Evolutionary conservation across 2,888 invertebrate species (phyloP), one percentile per base, ranked within the genome.

Genomic region (Palloptera scutellata): DNA sequence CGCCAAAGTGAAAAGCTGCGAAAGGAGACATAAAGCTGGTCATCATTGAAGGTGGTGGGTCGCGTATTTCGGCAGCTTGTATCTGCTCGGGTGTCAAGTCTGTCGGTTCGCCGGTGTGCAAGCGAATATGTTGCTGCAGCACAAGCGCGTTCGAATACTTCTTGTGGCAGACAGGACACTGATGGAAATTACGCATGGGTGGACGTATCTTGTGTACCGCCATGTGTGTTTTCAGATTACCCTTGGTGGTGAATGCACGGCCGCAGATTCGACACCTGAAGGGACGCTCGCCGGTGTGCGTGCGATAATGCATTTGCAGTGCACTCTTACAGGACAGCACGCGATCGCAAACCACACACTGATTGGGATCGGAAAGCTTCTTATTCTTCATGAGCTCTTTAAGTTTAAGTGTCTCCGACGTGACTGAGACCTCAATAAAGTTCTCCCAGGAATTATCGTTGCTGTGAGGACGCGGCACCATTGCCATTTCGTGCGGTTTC

Each of bases 211-310:
- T 90, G 86, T 98, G 98, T 42, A 98, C 98, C 59, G 98, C 97
- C 98, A 99, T 98, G 87, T 99, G 98, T 4, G 98, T 99, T 86
- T 98, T 99, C 74, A 99, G 89, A 86, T 98, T 98, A 70, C 98
- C 98, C 86, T 98, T 98, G 63, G 98, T 98, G 66, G 98, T 98
- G 87, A 98, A 99, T 66, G 98, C 95, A 55, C 97, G 90, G 57
- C 97, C 96, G 86, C 98, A 99, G 73, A 98, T 94, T 86, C 97
- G 95, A 85, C 98, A 99, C 83, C 95, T 94, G 86, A 96, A 98
- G 4, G 98, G 98, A 62, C 85, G 76, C 68, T 85, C 85, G 0
- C 97, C 57, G 0, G 85, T 85, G 60, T 85, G 85, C 1, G 85
- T 85, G 60, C 85, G 89, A 85, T 98, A 98, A 86, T 98, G 97